Conservation (phyloP, 2,888 invertebrate species). For the Apomyelois bistriatella region DNA sequence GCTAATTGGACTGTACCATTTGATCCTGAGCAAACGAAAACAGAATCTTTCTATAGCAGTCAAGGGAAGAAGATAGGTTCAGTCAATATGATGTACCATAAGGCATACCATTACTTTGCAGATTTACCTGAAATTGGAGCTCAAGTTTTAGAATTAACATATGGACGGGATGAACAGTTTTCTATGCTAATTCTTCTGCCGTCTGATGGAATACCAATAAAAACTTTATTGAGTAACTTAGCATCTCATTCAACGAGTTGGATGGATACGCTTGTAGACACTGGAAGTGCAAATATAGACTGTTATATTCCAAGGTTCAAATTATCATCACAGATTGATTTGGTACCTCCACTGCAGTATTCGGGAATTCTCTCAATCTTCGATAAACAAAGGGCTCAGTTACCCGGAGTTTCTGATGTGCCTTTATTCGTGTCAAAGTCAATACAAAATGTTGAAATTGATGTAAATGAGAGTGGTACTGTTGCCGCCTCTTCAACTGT, state of each 20-base stretch:
- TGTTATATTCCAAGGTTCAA: slow-evolving; percentile 82
- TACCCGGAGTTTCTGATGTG: slow-evolving; percentile 80
- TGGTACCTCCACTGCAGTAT: slow-evolving; percentile 65
- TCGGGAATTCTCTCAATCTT: slow-evolving; percentile 85
- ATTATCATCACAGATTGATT: slow-evolving; percentile 64
- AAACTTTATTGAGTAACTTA: slow-evolving; percentile 73
- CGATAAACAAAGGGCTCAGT: slow-evolving; percentile 72
- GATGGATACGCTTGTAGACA: slow-evolving; percentile 65
- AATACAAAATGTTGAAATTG: slow-evolving; percentile 85
- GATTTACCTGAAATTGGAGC: slow-evolving; percentile 77
- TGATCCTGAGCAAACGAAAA: slow-evolving; percentile 75
- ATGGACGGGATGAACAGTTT: slow-evolving; percentile 80
- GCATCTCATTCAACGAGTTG: slow-evolving; percentile 68
- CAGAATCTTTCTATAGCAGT: slow-evolving; percentile 80
- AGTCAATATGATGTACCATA: slow-evolving; percentile 88
- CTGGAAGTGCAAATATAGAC: slow-evolving; percentile 71
- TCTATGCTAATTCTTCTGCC: slow-evolving; percentile 84
- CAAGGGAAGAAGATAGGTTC: slow-evolving; percentile 72
- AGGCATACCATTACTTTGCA: slow-evolving; percentile 77
- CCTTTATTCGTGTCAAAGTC: slow-evolving; percentile 80
- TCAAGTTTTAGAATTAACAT: slow-evolving; percentile 84
- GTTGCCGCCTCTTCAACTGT: slow-evolving; percentile 83
- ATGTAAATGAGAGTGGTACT: slow-evolving; percentile 87
- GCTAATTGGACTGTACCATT: slow-evolving; percentile 86
- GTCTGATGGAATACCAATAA: slow-evolving; percentile 72